A percentile compares a stretch with the other conserved stretches of the same genome.
Conservation (phyloP, 2,113 vertebrate genomes). For the Calonectris borealis region DNA sequence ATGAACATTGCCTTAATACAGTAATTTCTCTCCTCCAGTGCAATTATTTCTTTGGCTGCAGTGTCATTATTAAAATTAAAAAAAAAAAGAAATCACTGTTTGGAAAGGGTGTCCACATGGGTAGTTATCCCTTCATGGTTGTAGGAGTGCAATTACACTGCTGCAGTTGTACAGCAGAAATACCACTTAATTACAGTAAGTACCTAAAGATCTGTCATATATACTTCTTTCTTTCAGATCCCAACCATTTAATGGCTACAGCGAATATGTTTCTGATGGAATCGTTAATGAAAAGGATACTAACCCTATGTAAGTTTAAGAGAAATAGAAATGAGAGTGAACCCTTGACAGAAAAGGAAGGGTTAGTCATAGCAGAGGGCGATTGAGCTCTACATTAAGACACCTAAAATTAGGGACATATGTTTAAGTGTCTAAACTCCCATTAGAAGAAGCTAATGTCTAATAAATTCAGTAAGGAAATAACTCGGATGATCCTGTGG, state of each 20-base stretch:
- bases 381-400: neutral
- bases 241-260: neutral
- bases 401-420: neutral
- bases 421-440: neutral
- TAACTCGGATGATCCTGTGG: neutral
- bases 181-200: neutral
- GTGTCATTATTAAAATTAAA: neutral
- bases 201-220: neutral
- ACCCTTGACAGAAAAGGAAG: neutral
- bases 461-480: neutral
- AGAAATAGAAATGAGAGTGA: neutral
- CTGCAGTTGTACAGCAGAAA: neutral
- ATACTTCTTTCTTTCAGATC: neutral
- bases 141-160: neutral
- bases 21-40: neutral
- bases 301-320: fast-evolving
- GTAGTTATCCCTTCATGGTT: neutral
- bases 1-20: neutral
- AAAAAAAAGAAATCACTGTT: neutral
- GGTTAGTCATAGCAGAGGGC: neutral
- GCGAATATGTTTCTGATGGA: neutral
- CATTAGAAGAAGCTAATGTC: neutral
- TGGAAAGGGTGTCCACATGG: neutral
- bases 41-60: neutral
- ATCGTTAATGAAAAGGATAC: neutral